Base-by-base conservation (phyloP, 2,113 vertebrate genomes). In the Pandion haliaetus region DNA sequence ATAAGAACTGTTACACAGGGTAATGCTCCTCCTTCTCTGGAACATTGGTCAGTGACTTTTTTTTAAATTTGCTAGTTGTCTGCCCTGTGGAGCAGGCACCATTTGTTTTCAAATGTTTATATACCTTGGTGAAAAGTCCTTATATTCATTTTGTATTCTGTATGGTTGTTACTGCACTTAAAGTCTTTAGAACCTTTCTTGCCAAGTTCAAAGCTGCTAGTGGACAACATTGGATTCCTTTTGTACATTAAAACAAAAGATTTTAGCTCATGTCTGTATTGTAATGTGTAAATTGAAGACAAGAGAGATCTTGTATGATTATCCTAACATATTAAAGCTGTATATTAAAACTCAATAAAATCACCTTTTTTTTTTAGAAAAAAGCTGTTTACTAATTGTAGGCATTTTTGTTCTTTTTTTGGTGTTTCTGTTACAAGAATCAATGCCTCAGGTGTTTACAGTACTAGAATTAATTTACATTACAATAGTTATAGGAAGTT, bases 331-430 rank as follows among this genome's bases (percentile, higher is more conserved):
- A 99, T 98, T 98, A 98, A 98, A 98, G 97, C 96, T 99, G 99
- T 99, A 99, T 99, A 99, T 99, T 98, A 99, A 99, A 99, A 98
- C 97, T 98, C 98, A 98, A 98, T 98, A 98, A 99, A 99, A 99
- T 98, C 97, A 99, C 98, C 98, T 92, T 98, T 99, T 97, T 97
- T 97, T 97, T 97, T 95, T 90, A 86, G 38, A 92, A 90, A 90
- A 79, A 36, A 31, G 1, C 28, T 85, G 10, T 95, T 84, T 82
- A 42, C 36, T 90, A 66, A 72, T 86, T 95, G 65, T 57, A 80
- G 63, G 14, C 9, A n/a, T 65, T 49, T 54, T 61, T 20, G 38
- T 44, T 45, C 38, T 70, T 78, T 44, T 61, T 38, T 55, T 93
- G 47, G 9, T 81, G 20, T 63, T 94, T 86, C 17, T 86, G 40